Conservation (phyloP, 2,113 vertebrate species). For the Macquaria australasica region DNA sequence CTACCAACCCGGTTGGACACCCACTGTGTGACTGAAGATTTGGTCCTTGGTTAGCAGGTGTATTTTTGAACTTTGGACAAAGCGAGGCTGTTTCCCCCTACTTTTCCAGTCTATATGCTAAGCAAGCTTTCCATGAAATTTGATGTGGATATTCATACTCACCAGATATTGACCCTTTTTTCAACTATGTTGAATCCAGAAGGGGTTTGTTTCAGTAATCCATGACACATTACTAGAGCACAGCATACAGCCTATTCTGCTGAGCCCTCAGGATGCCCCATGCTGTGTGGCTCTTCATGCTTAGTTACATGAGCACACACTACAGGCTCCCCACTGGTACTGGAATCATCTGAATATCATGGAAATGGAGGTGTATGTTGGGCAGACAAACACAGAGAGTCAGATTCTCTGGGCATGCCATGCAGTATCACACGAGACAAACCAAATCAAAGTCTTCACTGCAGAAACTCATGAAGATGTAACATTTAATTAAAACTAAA, state of each 20-base stretch:
- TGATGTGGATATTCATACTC: background rate
- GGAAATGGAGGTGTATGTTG: background rate
- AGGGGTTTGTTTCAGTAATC: background rate
- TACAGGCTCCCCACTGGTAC: background rate
- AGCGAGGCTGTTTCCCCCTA: too few relatives aligned
- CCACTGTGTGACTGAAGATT: too few relatives aligned
- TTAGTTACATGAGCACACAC: background rate
- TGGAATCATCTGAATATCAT: background rate
- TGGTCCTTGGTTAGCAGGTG: too few relatives aligned
- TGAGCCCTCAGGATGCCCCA: slow-evolving; percentile 2
- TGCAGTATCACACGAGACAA: background rate
- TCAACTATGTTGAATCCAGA: background rate
- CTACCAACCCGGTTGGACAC: too few relatives aligned
- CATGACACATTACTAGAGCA: background rate
- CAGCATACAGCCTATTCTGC: background rate
- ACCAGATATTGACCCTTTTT: too few relatives aligned
- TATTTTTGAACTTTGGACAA: too few relatives aligned
- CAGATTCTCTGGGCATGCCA: background rate
- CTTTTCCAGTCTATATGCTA: too few relatives aligned
- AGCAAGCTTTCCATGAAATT: background rate
- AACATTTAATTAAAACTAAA: background rate
- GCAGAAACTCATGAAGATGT: background rate
- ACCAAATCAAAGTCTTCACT: background rate
- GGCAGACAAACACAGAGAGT: background rate
- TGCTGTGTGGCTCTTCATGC: background rate